Percentiles rank a stretch among this genome's conserved stretches.
Evolutionary conservation across 2,797 vertebrate species (phyloP).

Genomic region (Halcyon smyrnensis): DNA sequence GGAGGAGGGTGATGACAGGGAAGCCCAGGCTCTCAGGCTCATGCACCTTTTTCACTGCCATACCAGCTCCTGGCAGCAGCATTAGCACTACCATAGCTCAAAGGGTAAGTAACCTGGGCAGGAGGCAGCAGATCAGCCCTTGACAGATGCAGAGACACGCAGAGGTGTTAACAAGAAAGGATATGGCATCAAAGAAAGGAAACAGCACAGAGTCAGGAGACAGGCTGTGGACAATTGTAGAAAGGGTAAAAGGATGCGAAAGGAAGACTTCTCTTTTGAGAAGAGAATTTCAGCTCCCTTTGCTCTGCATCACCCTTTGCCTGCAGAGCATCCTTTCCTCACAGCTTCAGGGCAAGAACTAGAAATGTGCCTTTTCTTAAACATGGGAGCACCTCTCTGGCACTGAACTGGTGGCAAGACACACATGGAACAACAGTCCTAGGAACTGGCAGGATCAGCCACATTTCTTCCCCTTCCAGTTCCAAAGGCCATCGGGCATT

Average conservation of each 20-base stretch:
- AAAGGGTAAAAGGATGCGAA: background rate
- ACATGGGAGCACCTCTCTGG: background rate
- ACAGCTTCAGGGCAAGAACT: background rate
- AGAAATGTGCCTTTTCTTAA: background rate
- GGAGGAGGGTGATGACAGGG: background rate
- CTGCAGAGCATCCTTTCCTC: background rate
- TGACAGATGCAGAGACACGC: background rate
- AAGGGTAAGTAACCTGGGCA: background rate
- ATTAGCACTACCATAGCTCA: background rate
- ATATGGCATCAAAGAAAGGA: background rate
- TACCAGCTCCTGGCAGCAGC: background rate
- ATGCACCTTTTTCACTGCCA: background rate
- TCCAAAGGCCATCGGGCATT: background rate
- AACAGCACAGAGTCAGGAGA: background rate
- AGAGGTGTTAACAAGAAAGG: background rate
- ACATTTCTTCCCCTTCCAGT: background rate
- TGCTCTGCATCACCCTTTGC: background rate
- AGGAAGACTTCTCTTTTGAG: background rate
- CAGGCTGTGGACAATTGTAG: background rate
- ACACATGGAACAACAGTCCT: rapidly evolving
- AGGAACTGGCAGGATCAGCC: background rate
- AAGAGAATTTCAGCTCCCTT: background rate
- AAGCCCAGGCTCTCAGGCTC: background rate
- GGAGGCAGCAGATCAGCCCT: background rate
- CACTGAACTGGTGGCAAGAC: background rate